phyloP scores from a whole-genome alignment of 2,113 vertebrate genomes.

The Myocastor coypus region DNA sequence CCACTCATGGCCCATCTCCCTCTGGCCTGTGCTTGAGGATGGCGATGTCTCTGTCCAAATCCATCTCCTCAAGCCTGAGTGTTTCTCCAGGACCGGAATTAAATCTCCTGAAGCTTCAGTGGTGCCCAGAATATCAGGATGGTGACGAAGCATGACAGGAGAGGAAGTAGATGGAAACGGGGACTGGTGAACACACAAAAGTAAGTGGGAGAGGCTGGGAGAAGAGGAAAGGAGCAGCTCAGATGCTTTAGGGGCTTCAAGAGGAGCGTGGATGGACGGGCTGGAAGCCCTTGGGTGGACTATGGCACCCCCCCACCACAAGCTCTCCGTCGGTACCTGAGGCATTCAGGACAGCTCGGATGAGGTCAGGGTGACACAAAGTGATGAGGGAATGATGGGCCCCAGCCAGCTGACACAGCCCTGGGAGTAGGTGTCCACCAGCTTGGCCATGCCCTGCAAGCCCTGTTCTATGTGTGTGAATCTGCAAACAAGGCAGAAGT shows the following conservation, averaged over 20 bases:
- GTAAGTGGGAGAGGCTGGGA: neutral
- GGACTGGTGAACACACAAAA: neutral
- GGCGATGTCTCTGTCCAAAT: neutral
- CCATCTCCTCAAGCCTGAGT: neutral
- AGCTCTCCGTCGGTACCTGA: constrained; percentile 78
- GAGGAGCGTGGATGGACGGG: neutral
- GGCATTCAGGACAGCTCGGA: constrained; percentile 66
- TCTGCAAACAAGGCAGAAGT: constrained; percentile 47
- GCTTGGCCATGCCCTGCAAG: neutral
- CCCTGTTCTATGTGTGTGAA: constrained; percentile 61
- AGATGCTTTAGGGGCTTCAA: too few relatives aligned
- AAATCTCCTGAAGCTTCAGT: neutral
- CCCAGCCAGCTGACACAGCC: constrained; percentile 71
- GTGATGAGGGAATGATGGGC: neutral
- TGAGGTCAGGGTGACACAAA: constrained; percentile 76
- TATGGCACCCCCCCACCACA: neutral
- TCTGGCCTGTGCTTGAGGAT: neutral
- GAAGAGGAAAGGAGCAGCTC: too few relatives aligned
- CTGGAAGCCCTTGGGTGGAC: accelerated
- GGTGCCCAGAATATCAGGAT: neutral
- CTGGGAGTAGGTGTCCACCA: constrained; percentile 49
- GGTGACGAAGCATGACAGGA: neutral
- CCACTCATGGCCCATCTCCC: neutral
- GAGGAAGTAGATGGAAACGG: neutral
- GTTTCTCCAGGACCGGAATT: neutral